phyloP scores from a whole-genome alignment of 2,797 vertebrate species.

The Chloroceryle amazona region DNA sequence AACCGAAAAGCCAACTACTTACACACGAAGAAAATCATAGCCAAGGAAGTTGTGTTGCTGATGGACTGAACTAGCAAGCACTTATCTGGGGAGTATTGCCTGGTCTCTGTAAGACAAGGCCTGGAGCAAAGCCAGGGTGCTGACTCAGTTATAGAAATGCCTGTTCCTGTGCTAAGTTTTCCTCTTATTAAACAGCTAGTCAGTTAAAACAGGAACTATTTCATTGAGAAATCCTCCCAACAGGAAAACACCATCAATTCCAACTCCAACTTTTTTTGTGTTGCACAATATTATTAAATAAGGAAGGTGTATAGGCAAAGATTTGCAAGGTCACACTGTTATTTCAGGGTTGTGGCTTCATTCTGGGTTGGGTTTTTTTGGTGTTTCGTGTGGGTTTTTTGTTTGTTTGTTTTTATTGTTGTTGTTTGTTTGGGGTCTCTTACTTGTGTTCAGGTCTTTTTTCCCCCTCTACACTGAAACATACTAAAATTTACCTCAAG shows the following conservation, averaged over 20 bases:
- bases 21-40: not conserved
- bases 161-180: not conserved
- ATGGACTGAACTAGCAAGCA: accelerated
- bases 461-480: not conserved
- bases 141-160: not conserved
- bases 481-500: not conserved
- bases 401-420: not conserved
- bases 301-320: not conserved
- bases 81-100: not conserved
- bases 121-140: not conserved
- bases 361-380: no score
- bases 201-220: not conserved
- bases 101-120: not conserved
- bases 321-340: not conserved
- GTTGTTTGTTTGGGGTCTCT: not conserved
- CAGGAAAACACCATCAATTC: not conserved
- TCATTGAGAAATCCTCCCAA: not conserved
- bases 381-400: no score
- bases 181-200: not conserved
- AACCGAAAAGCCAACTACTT: not conserved
- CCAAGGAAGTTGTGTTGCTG: not conserved
- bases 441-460: not conserved
- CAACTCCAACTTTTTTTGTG: not conserved
- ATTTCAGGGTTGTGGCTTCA: not conserved
- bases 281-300: not conserved